These are phyloP conservation scores for Struthidea cinerea DNA, from an alignment of 2,113 vertebrate genomes.

Conservation along the genomic window DNA sequence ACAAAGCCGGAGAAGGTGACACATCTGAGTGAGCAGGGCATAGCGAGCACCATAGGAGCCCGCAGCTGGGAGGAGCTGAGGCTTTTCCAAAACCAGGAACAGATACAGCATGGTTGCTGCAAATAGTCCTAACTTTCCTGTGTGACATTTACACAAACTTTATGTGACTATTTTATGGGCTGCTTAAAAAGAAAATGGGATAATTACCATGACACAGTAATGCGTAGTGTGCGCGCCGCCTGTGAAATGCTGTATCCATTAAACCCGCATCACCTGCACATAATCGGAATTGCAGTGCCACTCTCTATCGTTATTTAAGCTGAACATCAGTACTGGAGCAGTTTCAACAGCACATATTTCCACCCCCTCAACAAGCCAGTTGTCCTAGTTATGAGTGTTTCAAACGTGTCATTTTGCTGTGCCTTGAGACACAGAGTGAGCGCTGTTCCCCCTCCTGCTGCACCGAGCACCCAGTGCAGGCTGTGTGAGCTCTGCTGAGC, in stretches of 20 bases:
- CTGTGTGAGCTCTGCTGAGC: background rate
- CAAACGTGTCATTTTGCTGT: fast-evolving
- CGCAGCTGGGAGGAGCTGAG: background rate
- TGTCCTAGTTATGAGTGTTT: background rate
- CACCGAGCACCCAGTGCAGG: background rate
- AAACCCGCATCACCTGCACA: background rate
- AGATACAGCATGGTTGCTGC: fast-evolving
- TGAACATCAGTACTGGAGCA: background rate
- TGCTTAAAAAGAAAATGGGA: conserved; percentile 38
- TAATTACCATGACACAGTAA: background rate
- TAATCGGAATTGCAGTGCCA: background rate
- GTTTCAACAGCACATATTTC: fast-evolving
- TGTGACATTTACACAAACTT: background rate
- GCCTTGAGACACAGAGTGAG: fast-evolving
- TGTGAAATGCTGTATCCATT: conserved; percentile 4
- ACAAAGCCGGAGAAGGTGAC: background rate
- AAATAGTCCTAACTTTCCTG: background rate
- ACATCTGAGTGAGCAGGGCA: fast-evolving
- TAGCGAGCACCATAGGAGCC: fast-evolving
- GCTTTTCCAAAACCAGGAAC: background rate
- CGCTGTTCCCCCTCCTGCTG: background rate
- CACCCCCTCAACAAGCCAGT: background rate
- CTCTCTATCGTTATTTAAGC: background rate
- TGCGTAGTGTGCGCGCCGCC: fast-evolving
- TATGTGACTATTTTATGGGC: conserved; percentile 20